These are phyloP conservation scores for Fregata magnificens DNA, from an alignment of 2,113 vertebrate genomes.

Conservation along the genomic window DNA sequence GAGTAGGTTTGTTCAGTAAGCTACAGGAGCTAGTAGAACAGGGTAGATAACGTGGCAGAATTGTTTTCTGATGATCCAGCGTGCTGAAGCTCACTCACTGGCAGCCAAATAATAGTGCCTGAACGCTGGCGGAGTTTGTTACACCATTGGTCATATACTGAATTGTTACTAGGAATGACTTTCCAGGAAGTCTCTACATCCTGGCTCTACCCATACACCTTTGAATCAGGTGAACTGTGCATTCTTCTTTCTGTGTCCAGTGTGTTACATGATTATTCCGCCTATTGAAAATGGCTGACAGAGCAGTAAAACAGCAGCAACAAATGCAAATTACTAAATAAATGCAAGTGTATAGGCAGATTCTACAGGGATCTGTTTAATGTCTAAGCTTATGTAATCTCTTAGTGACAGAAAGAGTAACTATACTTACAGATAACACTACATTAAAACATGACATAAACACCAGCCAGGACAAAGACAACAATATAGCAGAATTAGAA, in stretches of 20 bases:
- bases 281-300: neutral
- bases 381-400: neutral
- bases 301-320: neutral
- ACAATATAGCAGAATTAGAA: neutral
- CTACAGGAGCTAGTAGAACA: neutral
- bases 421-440: neutral
- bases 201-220: neutral
- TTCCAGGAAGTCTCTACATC: neutral
- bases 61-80: neutral
- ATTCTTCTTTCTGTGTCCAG: neutral
- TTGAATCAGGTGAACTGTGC: neutral
- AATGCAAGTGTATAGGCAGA: neutral
- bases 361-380: neutral
- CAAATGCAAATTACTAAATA: neutral
- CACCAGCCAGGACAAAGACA: neutral
- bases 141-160: neutral
- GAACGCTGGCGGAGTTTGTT: neutral
- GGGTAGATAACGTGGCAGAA: neutral
- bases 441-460: neutral
- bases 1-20: neutral
- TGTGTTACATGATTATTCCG: neutral
- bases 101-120: neutral
- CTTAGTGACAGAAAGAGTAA: neutral
- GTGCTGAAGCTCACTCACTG: neutral
- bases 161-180: neutral